phyloP scores from a whole-genome alignment of 2,797 vertebrate genomes.

The Coregonus suidteri region DNA sequence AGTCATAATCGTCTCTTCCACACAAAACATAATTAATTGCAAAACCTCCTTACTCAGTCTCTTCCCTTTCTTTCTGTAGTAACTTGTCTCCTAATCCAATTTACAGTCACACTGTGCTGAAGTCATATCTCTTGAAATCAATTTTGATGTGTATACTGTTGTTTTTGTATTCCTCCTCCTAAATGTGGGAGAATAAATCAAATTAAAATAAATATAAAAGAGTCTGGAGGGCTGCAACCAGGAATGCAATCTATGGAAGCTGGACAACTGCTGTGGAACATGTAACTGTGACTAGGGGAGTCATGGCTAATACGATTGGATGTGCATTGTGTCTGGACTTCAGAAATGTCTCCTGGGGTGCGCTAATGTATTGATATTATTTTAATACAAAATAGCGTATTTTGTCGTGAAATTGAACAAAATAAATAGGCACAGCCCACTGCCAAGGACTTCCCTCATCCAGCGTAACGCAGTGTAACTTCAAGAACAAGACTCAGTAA shows the following conservation, averaged over 20 bases:
- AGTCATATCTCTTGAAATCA: conserved; percentile 62
- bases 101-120: conserved; percentile 52
- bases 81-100: conserved; percentile 68
- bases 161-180: conserved; percentile 38
- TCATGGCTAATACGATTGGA: not conserved
- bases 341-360: conserved; percentile 18
- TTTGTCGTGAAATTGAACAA: too few relatives aligned
- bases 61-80: conserved; percentile 51
- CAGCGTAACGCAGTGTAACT: not conserved
- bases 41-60: conserved; percentile 56
- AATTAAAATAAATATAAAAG: not conserved
- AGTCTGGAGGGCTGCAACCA: too few relatives aligned
- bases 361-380: not conserved
- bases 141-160: conserved; percentile 30
- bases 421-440: not conserved
- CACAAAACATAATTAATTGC: conserved; percentile 65
- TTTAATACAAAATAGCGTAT: not conserved
- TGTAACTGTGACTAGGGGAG: not conserved
- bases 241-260: not conserved
- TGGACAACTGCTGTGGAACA: not conserved
- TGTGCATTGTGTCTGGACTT: not conserved
- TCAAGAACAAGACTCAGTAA: not conserved
- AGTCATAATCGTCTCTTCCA: conserved; percentile 65
- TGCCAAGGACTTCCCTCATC: not conserved
- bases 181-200: conserved; percentile 2